These are phyloP conservation scores for Silvanus unidentatus DNA, from an alignment of 2,888 invertebrate species.

Conservation along the genomic window DNA sequence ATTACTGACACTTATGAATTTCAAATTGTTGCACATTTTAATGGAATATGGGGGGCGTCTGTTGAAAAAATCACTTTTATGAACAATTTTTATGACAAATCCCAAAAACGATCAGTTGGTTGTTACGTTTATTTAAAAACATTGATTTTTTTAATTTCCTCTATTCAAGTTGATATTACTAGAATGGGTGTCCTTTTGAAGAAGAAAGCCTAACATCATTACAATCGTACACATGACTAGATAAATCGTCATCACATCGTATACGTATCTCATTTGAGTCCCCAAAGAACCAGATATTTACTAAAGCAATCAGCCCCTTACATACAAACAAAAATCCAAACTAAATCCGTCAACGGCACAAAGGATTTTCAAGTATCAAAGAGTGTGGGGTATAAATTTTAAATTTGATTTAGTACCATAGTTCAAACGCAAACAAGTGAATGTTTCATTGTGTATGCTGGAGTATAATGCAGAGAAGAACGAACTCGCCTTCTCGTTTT, in stretches of 20 bases:
- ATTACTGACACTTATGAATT: too few relatives aligned
- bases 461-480: too few relatives aligned
- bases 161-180: too few relatives aligned
- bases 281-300: slow-evolving; percentile 37
- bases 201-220: not conserved
- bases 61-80: too few relatives aligned
- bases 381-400: slow-evolving; percentile 43
- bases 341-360: slow-evolving; percentile 39
- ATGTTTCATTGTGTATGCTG: slow-evolving; percentile 43
- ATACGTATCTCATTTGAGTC: slow-evolving; percentile 18
- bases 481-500: slow-evolving; percentile 24
- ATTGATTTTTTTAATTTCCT: too few relatives aligned
- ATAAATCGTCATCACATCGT: slow-evolving; percentile 4
- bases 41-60: too few relatives aligned
- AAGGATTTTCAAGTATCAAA: slow-evolving; percentile 41
- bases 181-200: too few relatives aligned
- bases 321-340: slow-evolving; percentile 41
- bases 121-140: too few relatives aligned
- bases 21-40: not conserved
- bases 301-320: slow-evolving; percentile 43
- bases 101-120: too few relatives aligned
- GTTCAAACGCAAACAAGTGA: slow-evolving; percentile 42
- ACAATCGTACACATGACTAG: not conserved
- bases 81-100: too few relatives aligned
- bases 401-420: slow-evolving; percentile 44